These are phyloP conservation scores for Lates calcarifer DNA, from an alignment of 2,113 vertebrate species.

Conservation along the genomic window DNA sequence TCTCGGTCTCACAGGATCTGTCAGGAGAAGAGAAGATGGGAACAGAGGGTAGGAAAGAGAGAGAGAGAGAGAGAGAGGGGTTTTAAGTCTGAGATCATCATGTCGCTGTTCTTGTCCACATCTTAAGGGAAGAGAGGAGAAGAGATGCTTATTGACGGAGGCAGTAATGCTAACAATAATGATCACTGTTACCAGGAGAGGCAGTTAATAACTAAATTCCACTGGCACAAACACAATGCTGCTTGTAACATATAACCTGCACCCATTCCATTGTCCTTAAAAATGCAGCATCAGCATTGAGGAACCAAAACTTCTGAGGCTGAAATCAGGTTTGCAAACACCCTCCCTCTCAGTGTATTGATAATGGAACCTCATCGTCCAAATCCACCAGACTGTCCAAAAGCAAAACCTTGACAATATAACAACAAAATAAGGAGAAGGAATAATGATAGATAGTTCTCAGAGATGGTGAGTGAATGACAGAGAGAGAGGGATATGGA, in stretches of 20 bases:
- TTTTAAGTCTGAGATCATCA: constrained; percentile 33
- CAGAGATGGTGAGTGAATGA: constrained; percentile 65
- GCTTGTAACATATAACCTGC: constrained; percentile 16
- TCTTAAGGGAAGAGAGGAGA: constrained; percentile 9
- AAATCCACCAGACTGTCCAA: constrained; percentile 61
- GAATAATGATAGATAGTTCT: constrained; percentile 78
- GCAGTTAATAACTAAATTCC: neutral
- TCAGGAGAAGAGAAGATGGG: constrained; percentile 47
- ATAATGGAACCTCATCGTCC: constrained; percentile 54
- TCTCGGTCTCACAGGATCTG: constrained; percentile 50
- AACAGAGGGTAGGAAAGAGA: constrained; percentile 9
- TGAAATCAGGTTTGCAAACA: constrained; percentile 40
- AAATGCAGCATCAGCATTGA: constrained; percentile 54
- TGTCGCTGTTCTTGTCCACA: constrained; percentile 9
- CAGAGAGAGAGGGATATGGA: constrained; percentile 59
- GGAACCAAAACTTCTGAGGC: constrained; percentile 49
- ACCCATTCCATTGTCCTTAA: constrained; percentile 14
- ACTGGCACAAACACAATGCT: constrained; percentile 1
- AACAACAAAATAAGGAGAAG: constrained; percentile 59
- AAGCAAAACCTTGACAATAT: constrained; percentile 52
- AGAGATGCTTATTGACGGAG: constrained; percentile 16
- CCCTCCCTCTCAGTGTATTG: constrained; percentile 18
- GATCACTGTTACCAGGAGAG: neutral
- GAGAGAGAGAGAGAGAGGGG: constrained; percentile 8
- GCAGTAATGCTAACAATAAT: neutral